Evolutionary conservation across 2,113 vertebrate genomes (phyloP), one percentile per base, ranked within the genome.

Genomic region (Sula dactylatra): DNA sequence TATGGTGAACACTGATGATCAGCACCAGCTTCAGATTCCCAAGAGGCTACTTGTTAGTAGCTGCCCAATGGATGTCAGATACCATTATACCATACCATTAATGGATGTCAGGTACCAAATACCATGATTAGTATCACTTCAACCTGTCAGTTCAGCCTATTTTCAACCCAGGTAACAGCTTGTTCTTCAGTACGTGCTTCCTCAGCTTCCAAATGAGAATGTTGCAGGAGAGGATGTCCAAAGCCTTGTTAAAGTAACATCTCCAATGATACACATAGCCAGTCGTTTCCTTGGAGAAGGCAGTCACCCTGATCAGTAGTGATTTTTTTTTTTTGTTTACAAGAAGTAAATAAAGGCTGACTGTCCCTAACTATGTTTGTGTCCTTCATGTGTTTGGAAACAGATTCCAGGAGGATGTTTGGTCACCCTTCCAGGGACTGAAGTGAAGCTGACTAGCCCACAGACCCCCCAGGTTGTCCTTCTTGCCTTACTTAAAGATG

Each of bases 191-290:
- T 4, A 20, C 31, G 10, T 0, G 2, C 8, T 61, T 71, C 40
- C 40, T 70, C 77, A 78, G 64, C 18, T 94, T 73, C 72, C 45
- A 65, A 42, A 76, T 10, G 5, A 64, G 32, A 80, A 59, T 18
- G 7, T 27, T 72, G 36, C 0, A 1, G 54, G 36, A 82, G 29
- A 27, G 0, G 2, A 34, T 15, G 5, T 38, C 17, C 52, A 80
- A 82, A 65, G 31, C 19, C 14, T 49, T 44, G 15, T n/a, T 38
- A 26, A 44, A 81, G 49, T 3, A 59, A 45, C 4, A 7, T 42
- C 77, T 79, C 59, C 15, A 32, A 8, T 50, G 44, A 17, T 5
- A 38, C 29, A 49, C 0, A 0, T 0, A 34, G 34, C 7, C 71
- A 50, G 14, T 32, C 25, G 45, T 45, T 86, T 88, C 52, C 47